Base-by-base conservation (phyloP, 1,140 invertebrate genomes). In the Monochamus saltuarius region DNA sequence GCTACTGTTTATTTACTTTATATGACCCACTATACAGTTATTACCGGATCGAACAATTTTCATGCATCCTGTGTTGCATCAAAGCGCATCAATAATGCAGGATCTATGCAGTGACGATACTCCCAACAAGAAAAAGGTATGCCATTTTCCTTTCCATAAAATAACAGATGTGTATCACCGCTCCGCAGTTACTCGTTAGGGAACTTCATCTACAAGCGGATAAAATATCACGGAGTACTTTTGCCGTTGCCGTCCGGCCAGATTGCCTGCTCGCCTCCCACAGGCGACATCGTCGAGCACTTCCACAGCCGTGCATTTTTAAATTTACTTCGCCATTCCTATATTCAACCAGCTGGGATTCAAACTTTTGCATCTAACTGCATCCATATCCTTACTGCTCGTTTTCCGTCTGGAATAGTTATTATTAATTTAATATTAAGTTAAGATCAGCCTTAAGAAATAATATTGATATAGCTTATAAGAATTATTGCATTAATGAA, bases 361-460 rank as follows among this genome's bases (percentile, higher is more conserved):
- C 39, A 42, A 42, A 42, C 39, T 42, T 42, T 42, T 17, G 39
- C 39, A 42, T 42, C 39, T 42, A 16, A 42, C 37, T 8, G n/a
- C 8, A 7, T 42, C 16, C 39, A 42, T 42, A 42, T 42, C 39
- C 16, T 42, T n/a, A 2, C 6, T 29, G 22, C 22, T 29, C 22
- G 6, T 29, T 3, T 29, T 29, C 6, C 6, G 6, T 6, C 6
- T 2, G 22, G 22, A 29, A 29, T 29, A 29, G 22, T 29, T 29
- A 29, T 29, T 29, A n/a, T n/a, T n/a, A n/a, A n/a, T n/a, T n/a
- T n/a, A n/a, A n/a, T n/a, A n/a, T n/a, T n/a, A n/a, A n/a, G n/a
- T n/a, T n/a, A n/a, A n/a, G n/a, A n/a, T n/a, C n/a, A n/a, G n/a
- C n/a, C n/a, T n/a, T n/a, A n/a, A n/a, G n/a, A n/a, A n/a, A n/a